These are phyloP conservation scores for Clavelina lepadiformis DNA, from an alignment of 23 tunicate genomes.

Conservation along the genomic window DNA sequence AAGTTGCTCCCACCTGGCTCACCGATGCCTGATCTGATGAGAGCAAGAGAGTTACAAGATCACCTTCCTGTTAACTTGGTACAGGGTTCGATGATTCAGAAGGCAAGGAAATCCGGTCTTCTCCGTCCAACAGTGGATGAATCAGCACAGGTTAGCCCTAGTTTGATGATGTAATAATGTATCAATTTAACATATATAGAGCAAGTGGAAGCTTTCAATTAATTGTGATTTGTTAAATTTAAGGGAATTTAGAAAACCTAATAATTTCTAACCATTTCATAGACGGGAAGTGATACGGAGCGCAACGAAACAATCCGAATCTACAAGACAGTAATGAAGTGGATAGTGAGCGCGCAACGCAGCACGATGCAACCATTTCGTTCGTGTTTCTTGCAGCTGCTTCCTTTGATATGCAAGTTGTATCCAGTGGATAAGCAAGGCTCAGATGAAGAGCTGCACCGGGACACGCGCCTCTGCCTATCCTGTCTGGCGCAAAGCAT, in stretches of 20 bases:
- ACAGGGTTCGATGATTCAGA: not conserved
- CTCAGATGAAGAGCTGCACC: conserved; percentile 77
- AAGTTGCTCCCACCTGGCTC: conserved; percentile 61
- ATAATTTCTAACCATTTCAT: not conserved
- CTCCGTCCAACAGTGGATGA: conserved; percentile 9
- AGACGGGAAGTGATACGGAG: conserved; percentile 32
- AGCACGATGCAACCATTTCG: conserved; percentile 69
- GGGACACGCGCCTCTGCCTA: conserved; percentile 49
- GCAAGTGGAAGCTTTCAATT: too few relatives aligned
- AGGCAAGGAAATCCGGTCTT: not conserved
- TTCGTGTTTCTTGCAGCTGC: conserved; percentile 19
- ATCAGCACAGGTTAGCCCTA: conserved; percentile 2
- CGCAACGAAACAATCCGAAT: conserved; percentile 48
- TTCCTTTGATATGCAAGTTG: conserved; percentile 73
- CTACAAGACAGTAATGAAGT: conserved; percentile 73
- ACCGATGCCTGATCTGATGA: conserved; percentile 10
- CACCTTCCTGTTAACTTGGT: not conserved
- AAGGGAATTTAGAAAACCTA: too few relatives aligned
- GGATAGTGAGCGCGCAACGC: conserved; percentile 61
- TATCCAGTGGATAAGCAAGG: conserved; percentile 61
- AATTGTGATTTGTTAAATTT: too few relatives aligned
- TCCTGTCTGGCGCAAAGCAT: conserved; percentile 72
- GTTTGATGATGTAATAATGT: too few relatives aligned
- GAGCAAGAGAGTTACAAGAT: not conserved
- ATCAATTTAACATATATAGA: too few relatives aligned